Conservation (phyloP, 1,140 invertebrate species). For the Atopsyche davidsoni region DNA sequence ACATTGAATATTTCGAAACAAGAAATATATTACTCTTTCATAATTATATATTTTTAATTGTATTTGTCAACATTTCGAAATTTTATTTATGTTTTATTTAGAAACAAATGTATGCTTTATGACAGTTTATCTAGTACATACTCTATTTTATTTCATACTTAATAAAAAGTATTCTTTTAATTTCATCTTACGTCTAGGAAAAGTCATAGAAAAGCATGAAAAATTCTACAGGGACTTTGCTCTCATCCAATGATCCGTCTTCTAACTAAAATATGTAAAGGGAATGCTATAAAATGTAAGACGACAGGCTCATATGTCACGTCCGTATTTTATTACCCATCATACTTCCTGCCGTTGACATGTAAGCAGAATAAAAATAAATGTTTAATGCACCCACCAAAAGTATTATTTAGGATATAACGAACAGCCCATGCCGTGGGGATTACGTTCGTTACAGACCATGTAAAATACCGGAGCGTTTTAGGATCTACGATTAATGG, state of each 20-base stretch:
- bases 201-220: no score
- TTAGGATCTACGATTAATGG: no score
- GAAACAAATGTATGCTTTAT: neutral
- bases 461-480: no score
- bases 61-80: neutral
- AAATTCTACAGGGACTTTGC: no score
- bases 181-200: no score
- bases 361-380: constrained; percentile 20
- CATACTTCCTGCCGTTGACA: constrained; percentile 13
- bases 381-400: constrained; percentile 13
- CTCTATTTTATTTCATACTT: neutral
- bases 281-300: constrained; percentile 14
- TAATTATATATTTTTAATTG: no score
- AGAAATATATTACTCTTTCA: no score
- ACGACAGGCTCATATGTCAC: constrained; percentile 17
- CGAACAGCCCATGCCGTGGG: no score
- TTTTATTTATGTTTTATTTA: neutral
- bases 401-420: constrained; percentile 5
- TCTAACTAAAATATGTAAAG: constrained; percentile 22
- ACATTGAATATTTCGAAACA: no score
- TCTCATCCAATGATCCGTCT: no score
- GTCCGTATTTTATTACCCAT: constrained; percentile 19
- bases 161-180: no score
- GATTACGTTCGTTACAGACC: no score
- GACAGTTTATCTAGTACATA: neutral